Base-by-base conservation (phyloP, 2,113 vertebrate genomes). In the Sorex araneus region DNA sequence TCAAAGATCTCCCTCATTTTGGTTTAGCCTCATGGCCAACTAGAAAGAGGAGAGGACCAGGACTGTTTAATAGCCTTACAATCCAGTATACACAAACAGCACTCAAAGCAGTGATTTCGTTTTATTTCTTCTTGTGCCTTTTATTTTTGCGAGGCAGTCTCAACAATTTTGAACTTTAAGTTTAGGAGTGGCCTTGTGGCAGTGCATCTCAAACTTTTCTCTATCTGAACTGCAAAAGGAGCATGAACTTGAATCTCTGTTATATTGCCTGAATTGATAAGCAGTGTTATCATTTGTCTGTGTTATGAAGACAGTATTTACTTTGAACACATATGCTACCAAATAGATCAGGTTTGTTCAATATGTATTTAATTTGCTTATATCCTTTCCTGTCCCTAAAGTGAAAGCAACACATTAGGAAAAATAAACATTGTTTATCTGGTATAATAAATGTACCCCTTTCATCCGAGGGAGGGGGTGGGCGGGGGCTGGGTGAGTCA, bases 291-390 rank as follows among this genome's bases (percentile, higher is more conserved):
- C 36, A 18, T 75, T 19, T 79, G 27, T 28, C 2, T 85, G 21
- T 64, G 13, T 75, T 89, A 40, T 73, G 60, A 57, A 76, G 63
- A 57, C 83, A 76, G 13, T 89, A 27, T 84, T 94, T 57, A 8
- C 27, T 89, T 91, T 93, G 50, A 87, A 92, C 74, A 15, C 69
- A 6, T 50, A 66, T 91, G 32, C 63, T 23, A 82, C 27, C 15
- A 80, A 0, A 19, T 80, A 34, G 66, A 43, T 71, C 6, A 84
- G 7, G 19, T 85, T 90, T 86, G 12, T 85, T 82, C 94, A 13
- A 15, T 16, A 54, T 54, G 11, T 40, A 40, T 40, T 40, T 89
- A 28, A 67, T 89, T 32, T 25, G 40, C 32, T 50, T 74, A 36
- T 40, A 12, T 50, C 4, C 0, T 18, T 32, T 36, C n/a, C 12